Evolutionary conservation across 2,113 vertebrate genomes (phyloP), one percentile per base, ranked within the genome.

Genomic region (Microcebus tavaratra): DNA sequence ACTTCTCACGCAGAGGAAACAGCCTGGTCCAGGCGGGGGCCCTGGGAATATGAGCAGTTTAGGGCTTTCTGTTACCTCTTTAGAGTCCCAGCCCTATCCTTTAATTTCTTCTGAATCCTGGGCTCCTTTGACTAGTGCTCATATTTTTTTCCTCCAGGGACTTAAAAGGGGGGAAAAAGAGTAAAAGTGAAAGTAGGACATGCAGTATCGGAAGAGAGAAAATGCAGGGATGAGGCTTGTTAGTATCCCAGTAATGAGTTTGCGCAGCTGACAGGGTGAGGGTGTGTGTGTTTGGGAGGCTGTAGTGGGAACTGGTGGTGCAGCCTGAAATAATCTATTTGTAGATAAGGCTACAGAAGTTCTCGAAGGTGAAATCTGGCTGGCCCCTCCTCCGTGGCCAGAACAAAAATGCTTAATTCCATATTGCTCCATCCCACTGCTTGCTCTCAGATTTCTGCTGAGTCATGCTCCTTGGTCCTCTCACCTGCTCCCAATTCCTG

Each of bases 401-500:
- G n/a, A 78, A 17, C 70, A 9, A 34, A 42, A 20, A 57, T 21
- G 8, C 34, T 63, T 29, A 4, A 55, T 82, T 76, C 59, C 50
- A 1, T 12, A 12, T 72, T 78, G 63, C 75, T 23, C 80, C 53
- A 10, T 29, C 8, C 14, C 67, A 17, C 55, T 11, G 4, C 8
- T 67, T 18, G 18, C 29, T 88, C 61, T 65, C 23, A 0, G 0
- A 3, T 90, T 89, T 95, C 75, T 96, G 96, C 96, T 82, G 87
- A 97, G 76, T 98, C 95, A 96, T 42, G 11, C 5, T 87, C 45
- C 76, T 70, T 92, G 45, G 8, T 45, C 55, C 21, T 45, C 45
- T 72, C 34, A 10, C 68, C 36, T 63, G 65, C 27, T 85, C 50
- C 75, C n/a, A 9, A 0, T 90, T 70, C 55, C 80, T 55, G 42